Conservation (phyloP, 2,888 invertebrate species). For the Folsomia manolachei region DNA sequence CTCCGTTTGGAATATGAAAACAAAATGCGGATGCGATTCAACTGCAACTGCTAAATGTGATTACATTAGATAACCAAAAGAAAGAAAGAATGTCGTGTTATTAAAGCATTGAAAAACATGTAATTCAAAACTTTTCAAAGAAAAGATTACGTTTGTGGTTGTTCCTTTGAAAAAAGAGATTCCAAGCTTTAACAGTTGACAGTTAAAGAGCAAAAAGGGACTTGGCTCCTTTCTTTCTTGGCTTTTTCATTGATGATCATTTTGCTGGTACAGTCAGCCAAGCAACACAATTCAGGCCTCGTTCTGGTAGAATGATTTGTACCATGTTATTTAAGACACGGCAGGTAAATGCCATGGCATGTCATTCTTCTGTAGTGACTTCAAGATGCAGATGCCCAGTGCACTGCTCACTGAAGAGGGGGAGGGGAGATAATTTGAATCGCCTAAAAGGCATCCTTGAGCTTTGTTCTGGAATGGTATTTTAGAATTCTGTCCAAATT, state of each 20-base stretch:
- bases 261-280: no score
- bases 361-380: neutral
- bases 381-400: no score
- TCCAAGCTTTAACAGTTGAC: conserved; percentile 2
- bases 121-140: conserved; percentile 2
- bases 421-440: neutral
- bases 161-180: neutral
- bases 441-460: neutral
- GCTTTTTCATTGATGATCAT: neutral
- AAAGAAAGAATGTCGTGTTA: neutral
- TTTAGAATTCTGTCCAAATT: no score
- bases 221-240: neutral
- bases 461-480: neutral
- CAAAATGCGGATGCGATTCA: no score
- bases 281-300: no score
- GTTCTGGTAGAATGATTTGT: neutral
- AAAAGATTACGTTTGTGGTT: neutral
- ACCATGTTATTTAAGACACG: neutral
- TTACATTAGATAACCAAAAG: neutral
- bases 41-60: neutral
- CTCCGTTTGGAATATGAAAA: no score
- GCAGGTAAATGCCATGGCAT: neutral
- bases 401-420: neutral
- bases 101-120: neutral
- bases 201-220: conserved; percentile 1